Conservation (phyloP, 2,797 vertebrate species). For the Ceryle rudis region DNA sequence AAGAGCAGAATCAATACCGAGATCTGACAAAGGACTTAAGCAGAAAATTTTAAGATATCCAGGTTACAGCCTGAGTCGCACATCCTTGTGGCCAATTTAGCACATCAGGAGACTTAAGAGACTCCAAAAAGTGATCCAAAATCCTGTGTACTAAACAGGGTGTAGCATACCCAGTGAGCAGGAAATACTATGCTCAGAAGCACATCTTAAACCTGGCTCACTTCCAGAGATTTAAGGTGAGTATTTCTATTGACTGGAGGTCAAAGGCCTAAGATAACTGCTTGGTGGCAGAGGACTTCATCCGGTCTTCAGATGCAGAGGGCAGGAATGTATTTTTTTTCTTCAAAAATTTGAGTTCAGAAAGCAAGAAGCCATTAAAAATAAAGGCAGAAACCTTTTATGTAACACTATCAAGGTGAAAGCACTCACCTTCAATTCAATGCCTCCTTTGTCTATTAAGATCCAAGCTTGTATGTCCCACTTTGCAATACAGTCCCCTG, state of each 20-base stretch:
- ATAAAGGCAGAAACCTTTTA: background rate
- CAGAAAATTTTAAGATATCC: background rate
- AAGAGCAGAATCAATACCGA: background rate
- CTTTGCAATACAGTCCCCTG: background rate
- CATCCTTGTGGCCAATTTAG: background rate
- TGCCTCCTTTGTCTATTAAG: background rate
- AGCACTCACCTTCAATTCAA: background rate
- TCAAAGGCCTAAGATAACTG: conserved; percentile 17
- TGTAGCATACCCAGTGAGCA: background rate
- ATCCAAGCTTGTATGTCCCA: background rate
- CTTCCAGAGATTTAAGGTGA: background rate
- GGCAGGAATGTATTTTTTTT: background rate
- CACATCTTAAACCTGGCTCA: background rate
- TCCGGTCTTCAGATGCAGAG: background rate
- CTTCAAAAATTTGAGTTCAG: background rate
- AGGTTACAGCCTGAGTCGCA: fast-evolving
- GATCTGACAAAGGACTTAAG: background rate
- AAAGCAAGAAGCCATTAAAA: background rate
- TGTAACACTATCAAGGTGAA: background rate
- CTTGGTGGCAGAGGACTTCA: background rate
- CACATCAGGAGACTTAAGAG: background rate
- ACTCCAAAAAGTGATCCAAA: background rate
- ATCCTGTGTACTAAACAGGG: background rate
- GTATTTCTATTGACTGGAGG: background rate
- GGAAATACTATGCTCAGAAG: background rate